phyloP scores from a whole-genome alignment of 2,888 invertebrate species.

The Amblyjoppa fuscipennis region DNA sequence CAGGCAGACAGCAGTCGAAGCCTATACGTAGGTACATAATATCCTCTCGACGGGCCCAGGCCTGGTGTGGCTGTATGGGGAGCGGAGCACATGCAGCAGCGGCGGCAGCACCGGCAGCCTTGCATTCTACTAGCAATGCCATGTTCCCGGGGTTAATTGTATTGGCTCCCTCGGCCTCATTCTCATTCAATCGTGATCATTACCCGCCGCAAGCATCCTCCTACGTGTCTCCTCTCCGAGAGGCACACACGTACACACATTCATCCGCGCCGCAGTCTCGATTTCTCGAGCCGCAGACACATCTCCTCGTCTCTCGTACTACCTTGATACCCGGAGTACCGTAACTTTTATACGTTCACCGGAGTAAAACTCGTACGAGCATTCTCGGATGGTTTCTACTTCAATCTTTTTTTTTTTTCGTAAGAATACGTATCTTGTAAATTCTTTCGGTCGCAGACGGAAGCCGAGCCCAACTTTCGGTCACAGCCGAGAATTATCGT shows the following conservation, averaged over 20 bases:
- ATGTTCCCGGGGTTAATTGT: conserved; percentile 82
- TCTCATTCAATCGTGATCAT: conserved; percentile 84
- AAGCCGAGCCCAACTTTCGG: neutral
- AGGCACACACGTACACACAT: conserved; percentile 51
- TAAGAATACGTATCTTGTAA: neutral
- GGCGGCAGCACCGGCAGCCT: conserved; percentile 68
- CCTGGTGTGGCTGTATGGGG: conserved; percentile 54
- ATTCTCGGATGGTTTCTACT: neutral
- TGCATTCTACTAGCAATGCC: conserved; percentile 78
- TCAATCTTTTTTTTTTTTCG: neutral
- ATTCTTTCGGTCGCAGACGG: neutral
- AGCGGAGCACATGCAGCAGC: conserved; percentile 45
- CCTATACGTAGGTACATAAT: conserved; percentile 57
- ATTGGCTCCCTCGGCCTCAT: conserved; percentile 82
- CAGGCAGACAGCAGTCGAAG: conserved; percentile 62
- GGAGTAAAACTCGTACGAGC: conserved; percentile 50
- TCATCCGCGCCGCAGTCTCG: conserved; percentile 47
- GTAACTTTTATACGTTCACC: conserved; percentile 55
- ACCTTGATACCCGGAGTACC: conserved; percentile 45
- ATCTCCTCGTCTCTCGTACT: conserved; percentile 28
- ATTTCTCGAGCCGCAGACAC: conserved; percentile 49
- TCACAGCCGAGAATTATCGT: neutral
- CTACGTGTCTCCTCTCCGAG: conserved; percentile 78
- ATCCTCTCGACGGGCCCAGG: conserved; percentile 51
- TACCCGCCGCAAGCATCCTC: conserved; percentile 80